Evolutionary conservation across 2,113 vertebrate genomes (phyloP), one percentile per base, ranked within the genome.

Genomic region (Notiomystis cincta): DNA sequence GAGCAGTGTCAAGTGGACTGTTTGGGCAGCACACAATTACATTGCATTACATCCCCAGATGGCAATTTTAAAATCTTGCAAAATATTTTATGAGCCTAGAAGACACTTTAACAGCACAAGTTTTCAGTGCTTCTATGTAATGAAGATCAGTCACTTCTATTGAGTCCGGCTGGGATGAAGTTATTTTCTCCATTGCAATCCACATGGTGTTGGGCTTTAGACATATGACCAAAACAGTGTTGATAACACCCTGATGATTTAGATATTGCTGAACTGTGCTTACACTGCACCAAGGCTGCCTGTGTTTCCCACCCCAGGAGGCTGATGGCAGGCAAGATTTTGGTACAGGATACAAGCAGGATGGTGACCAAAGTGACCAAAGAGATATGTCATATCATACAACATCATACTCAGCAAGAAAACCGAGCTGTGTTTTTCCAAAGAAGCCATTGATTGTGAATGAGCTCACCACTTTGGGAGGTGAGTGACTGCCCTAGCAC

Each of bases 161-260:
- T 23, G n/a, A 17, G 3, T 65, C 33, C 56, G 65, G 4, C 20
- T 60, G 17, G 23, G 35, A 65, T 15, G 23, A 44, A 57, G 31
- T 57, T 50, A 30, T 73, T 79, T 78, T 61, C 23, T 66, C 62
- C n/a, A 38, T 10, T 37, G 31, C 27, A 79, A 51, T 65, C 21
- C 45, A 42, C 17, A 30, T 1, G 3, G 8, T 31, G 11, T 16
- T 75, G 30, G 5, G 3, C 30, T 82, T 79, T 61, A 79, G 33
- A 51, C 3, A 0, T 2, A 5, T 56, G 30, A 67, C n/a, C 14
- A 45, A 66, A 53, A 53, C 6, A 24, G 6, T 0, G 0, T 15
- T 72, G 82, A 7, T 14, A 54, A 47, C 18, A 67, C 4, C 21
- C 1, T 2, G 3, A 5, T 30, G 7, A 37, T 76, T 87, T 35